phyloP scores from a whole-genome alignment of 2,113 vertebrate species.

The Brienomyrus longianalis region DNA sequence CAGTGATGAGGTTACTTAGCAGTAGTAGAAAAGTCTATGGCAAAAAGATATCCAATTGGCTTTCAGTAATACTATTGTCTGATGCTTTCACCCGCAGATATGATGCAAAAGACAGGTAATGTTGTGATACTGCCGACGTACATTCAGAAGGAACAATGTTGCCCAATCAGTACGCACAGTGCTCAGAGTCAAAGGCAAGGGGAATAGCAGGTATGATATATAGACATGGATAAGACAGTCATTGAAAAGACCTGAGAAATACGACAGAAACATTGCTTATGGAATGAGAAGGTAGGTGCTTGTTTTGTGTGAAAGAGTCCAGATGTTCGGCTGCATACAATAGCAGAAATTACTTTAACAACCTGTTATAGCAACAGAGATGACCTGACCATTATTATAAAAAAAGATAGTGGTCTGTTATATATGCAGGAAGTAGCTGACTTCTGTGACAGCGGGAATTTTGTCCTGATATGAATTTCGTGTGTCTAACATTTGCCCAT shows the following conservation, averaged over 20 bases:
- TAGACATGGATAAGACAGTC: not conserved
- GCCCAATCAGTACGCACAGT: not conserved
- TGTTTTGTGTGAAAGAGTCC: not conserved
- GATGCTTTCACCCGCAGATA: not conserved
- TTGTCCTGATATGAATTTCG: not conserved
- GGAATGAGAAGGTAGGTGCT: constrained; percentile 3
- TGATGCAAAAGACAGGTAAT: constrained; percentile 17
- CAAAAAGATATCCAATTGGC: not conserved
- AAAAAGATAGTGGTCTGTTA: not conserved
- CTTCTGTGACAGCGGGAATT: not conserved
- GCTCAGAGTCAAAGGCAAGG: not conserved
- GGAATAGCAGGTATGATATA: not conserved
- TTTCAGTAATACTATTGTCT: not conserved
- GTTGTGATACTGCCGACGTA: constrained; percentile 1
- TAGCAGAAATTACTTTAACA: not conserved
- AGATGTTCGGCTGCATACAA: not conserved
- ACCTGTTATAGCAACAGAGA: not conserved
- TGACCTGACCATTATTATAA: not conserved
- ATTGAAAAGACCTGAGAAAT: not conserved
- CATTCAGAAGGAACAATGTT: not conserved
- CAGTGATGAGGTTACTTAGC: not conserved
- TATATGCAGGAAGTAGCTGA: not conserved
- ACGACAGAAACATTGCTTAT: not conserved
- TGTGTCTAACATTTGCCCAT: not conserved
- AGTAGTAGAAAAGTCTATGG: not conserved